Conservation (phyloP, 2,113 vertebrate genomes). For the Chloropsis hardwickii region DNA sequence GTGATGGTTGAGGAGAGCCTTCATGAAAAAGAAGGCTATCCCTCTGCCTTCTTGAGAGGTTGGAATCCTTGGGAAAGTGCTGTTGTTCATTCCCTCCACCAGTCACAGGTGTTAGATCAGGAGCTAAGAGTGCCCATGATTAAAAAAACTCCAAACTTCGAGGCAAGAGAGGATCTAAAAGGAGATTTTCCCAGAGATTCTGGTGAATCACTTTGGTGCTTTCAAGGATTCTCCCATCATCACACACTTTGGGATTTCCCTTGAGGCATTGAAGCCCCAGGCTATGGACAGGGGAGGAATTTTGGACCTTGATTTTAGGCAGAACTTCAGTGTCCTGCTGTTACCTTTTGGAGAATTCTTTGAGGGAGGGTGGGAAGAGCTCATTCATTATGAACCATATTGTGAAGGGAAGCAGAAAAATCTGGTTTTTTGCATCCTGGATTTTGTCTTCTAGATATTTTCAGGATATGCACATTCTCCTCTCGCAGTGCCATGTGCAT, state of each 20-base stretch:
- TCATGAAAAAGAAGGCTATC: background rate
- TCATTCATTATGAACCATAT: background rate
- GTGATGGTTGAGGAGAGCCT: background rate
- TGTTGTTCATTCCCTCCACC: background rate
- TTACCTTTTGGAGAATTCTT: background rate
- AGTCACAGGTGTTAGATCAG: background rate
- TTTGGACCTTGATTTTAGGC: background rate
- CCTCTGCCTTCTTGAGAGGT: background rate
- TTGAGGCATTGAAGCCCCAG: background rate
- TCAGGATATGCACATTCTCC: background rate
- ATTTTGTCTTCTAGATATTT: background rate
- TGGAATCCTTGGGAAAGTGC: background rate
- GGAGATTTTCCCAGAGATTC: background rate
- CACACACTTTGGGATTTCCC: accelerated
- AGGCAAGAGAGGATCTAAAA: background rate
- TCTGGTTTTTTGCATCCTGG: background rate
- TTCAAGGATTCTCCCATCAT: background rate
- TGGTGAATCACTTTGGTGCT: background rate
- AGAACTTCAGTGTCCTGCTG: background rate
- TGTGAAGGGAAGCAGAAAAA: background rate
- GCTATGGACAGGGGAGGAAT: background rate
- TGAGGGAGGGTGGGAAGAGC: background rate
- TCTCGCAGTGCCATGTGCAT: background rate
- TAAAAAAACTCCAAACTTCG: background rate
- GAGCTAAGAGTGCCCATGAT: background rate